Evolutionary conservation across 2,113 vertebrate genomes (phyloP).

Genomic region (Manacus vitellinus): DNA sequence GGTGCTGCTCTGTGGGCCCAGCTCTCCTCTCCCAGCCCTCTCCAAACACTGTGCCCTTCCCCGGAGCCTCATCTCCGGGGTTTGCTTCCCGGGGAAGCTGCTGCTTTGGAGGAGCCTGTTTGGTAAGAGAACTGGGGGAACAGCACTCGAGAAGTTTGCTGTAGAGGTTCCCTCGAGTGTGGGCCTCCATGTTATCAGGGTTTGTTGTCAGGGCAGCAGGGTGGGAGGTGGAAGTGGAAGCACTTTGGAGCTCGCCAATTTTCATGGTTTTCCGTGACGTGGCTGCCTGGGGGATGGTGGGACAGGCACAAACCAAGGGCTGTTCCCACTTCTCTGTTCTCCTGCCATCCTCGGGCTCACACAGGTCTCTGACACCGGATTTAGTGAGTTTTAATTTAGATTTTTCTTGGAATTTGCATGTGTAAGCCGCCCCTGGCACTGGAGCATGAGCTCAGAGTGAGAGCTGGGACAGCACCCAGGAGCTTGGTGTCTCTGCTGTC

Average conservation of each 20-base stretch:
- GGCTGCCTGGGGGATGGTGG: background rate
- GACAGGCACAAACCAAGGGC: background rate
- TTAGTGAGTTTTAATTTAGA: background rate
- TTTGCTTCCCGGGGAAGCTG: background rate
- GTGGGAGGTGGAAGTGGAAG: background rate
- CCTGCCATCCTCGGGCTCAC: background rate
- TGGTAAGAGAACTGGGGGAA: background rate
- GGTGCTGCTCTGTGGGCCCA: background rate
- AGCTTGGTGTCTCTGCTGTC: too few species aligned
- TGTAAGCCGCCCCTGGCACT: background rate
- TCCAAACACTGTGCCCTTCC: background rate
- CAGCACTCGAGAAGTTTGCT: background rate
- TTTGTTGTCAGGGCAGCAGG: background rate
- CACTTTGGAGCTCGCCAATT: background rate
- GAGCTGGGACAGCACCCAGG: background rate
- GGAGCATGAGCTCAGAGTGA: background rate
- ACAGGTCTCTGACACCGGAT: background rate
- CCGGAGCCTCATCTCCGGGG: fast-evolving
- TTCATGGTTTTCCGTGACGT: background rate
- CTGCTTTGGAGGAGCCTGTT: background rate
- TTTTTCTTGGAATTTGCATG: background rate
- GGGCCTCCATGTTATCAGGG: background rate
- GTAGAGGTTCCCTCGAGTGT: background rate
- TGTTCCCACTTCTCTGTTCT: background rate
- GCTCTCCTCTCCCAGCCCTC: background rate